phyloP scores from a whole-genome alignment of 1,140 invertebrate genomes.

The Sitobion miscanthi region DNA sequence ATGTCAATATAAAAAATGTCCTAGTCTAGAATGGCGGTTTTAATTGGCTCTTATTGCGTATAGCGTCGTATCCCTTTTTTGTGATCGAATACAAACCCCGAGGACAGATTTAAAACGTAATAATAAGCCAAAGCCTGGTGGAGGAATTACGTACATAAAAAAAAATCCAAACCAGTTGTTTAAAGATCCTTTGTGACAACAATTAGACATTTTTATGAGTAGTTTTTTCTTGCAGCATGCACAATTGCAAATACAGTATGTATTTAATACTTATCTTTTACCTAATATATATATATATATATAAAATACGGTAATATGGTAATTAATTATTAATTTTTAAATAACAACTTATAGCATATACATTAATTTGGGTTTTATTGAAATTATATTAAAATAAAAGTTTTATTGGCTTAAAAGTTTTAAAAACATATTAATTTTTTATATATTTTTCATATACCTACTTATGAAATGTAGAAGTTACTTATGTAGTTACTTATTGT shows the following conservation, averaged over 20 bases:
- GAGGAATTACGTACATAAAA: neutral
- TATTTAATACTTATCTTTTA: neutral
- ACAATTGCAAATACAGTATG: too few species aligned
- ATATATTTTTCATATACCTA: too few species aligned
- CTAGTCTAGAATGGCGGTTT: constrained; percentile 51
- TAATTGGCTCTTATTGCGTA: constrained; percentile 51
- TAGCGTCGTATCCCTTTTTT: constrained; percentile 25
- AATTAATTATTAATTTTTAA: neutral
- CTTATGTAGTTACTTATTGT: too few species aligned
- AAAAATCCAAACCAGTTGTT: constrained; percentile 20
- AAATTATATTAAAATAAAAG: neutral
- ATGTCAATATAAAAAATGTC: constrained; percentile 53
- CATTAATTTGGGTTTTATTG: neutral
- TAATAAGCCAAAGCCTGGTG: constrained; percentile 33
- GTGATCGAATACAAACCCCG: constrained; percentile 26
- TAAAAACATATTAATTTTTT: neutral
- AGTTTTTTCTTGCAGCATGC: neutral
- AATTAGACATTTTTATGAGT: neutral
- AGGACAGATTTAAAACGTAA: constrained; percentile 50
- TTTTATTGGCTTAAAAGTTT: neutral
- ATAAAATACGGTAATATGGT: neutral
- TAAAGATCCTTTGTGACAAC: neutral
- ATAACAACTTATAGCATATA: neutral
- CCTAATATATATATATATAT: neutral
- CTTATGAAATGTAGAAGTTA: too few species aligned